Evolutionary conservation across 2,888 invertebrate species (phyloP), one percentile per base, ranked within the genome.

Genomic region (Mellilla xanthometata): DNA sequence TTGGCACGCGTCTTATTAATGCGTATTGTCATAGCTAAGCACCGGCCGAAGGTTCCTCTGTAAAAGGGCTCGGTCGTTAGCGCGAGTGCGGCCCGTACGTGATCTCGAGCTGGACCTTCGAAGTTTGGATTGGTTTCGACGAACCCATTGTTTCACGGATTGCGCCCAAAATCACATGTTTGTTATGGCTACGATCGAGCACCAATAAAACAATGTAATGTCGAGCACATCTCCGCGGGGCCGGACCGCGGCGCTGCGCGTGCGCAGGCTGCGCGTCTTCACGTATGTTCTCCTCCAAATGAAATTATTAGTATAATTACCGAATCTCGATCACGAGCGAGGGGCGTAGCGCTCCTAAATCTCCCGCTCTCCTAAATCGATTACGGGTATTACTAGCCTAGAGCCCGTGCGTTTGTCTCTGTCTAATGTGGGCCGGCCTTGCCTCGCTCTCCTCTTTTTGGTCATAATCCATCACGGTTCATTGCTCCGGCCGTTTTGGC

Each of bases 281-380:
- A 69, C 73, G 67, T 77, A 72, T 71, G 65, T 72, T 66, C 61
- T 70, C 66, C 65, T 62, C 72, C 76, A 78, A 81, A 83, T 81
- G 73, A 81, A 81, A 85, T 82, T 81, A 84, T 83, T 82, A 82
- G 75, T 81, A 81, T 84, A 85, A 84, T 85, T 84, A 84, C 84
- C 77, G 72, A 78, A 81, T 76, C 76, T 76, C 74, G 77, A 76
- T 76, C 75, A 74, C 73, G 79, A 72, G 75, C 72, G 66, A 58
- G 67, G 71, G 81, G 83, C 81, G 81, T 79, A 68, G 74, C 78
- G 72, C 68, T 71, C 71, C 76, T 81, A 81, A 82, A 82, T 81
- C 79, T 81, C 68, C 65, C 72, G 76, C 76, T 76, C 79, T 74
- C 72, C 76, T 77, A 81, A 84, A 84, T 84, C 83, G 86, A 86